These are phyloP conservation scores for Drosophila cognata DNA, from an alignment of 2,888 invertebrate genomes.

Conservation along the genomic window DNA sequence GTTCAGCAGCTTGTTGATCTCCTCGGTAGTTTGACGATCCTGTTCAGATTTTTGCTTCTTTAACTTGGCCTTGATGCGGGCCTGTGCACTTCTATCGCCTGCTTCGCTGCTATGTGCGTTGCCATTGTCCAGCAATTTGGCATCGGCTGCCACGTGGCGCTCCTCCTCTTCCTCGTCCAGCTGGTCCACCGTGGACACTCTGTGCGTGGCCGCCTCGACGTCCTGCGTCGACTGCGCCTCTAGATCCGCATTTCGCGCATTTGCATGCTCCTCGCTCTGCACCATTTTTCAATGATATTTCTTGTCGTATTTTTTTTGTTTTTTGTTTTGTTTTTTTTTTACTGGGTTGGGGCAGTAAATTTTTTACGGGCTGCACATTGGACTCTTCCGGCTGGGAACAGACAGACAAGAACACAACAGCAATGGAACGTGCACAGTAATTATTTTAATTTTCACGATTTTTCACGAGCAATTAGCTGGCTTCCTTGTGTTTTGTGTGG, in stretches of 20 bases:
- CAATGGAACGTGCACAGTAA: conserved; percentile 50
- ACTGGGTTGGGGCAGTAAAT: not conserved
- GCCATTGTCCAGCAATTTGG: conserved; percentile 74
- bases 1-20: conserved; percentile 85
- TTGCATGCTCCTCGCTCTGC: conserved; percentile 53
- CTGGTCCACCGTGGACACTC: conserved; percentile 8
- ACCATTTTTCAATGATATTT: conserved; percentile 43
- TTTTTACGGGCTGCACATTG: conserved; percentile 39
- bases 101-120: conserved; percentile 29
- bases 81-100: conserved; percentile 22
- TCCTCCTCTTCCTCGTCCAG: conserved; percentile 50
- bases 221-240: conserved; percentile 31
- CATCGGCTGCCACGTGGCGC: conserved; percentile 52
- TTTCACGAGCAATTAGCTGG: conserved; percentile 60
- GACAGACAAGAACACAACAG: conserved; percentile 18
- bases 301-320: not conserved
- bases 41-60: conserved; percentile 74
- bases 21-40: conserved; percentile 82
- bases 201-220: conserved; percentile 22
- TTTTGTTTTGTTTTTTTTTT: conserved; percentile 4
- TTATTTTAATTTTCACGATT: conserved; percentile 58
- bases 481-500: conserved; percentile 1
- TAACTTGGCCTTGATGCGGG: conserved; percentile 52
- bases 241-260: conserved; percentile 23
- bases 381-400: conserved; percentile 41